These are phyloP conservation scores for Drosophila macrospina DNA, from an alignment of 2,888 invertebrate genomes.

Conservation along the genomic window DNA sequence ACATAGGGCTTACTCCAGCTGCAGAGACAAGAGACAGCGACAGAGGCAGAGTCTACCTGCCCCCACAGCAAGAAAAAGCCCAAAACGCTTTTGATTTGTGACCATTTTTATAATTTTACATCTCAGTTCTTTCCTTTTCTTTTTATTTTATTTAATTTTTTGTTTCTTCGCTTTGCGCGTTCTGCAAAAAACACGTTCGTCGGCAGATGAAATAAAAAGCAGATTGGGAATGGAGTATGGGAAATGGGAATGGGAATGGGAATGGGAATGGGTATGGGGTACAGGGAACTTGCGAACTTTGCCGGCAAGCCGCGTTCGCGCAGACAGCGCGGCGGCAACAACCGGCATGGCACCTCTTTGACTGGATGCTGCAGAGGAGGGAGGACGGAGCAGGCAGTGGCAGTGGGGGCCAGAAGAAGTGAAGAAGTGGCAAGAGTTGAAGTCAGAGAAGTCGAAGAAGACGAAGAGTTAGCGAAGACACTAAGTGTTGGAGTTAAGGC, in stretches of 20 bases:
- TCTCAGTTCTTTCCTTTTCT: conserved; percentile 39
- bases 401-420: too few species aligned
- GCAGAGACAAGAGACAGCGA: neutral
- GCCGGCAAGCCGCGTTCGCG: conserved; percentile 64
- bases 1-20: conserved; percentile 9
- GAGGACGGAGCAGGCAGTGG: neutral
- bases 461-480: conserved; percentile 18
- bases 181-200: conserved; percentile 75
- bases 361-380: conserved; percentile 17
- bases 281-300: conserved; percentile 25
- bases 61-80: conserved; percentile 41
- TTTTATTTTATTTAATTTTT: conserved; percentile 23
- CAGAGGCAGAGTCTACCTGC: conserved; percentile 32
- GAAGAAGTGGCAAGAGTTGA: conserved; percentile 8
- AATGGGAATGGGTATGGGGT: conserved; percentile 9
- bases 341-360: conserved; percentile 37
- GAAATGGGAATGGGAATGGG: neutral
- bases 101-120: conserved; percentile 67
- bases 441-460: conserved; percentile 45
- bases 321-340: conserved; percentile 74
- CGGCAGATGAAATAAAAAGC: conserved; percentile 77
- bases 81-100: conserved; percentile 77
- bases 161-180: conserved; percentile 41
- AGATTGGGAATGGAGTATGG: conserved; percentile 33
- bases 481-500: conserved; percentile 16